Base-by-base conservation (phyloP, 2,888 invertebrate genomes). In the Drosophila mimica region DNA sequence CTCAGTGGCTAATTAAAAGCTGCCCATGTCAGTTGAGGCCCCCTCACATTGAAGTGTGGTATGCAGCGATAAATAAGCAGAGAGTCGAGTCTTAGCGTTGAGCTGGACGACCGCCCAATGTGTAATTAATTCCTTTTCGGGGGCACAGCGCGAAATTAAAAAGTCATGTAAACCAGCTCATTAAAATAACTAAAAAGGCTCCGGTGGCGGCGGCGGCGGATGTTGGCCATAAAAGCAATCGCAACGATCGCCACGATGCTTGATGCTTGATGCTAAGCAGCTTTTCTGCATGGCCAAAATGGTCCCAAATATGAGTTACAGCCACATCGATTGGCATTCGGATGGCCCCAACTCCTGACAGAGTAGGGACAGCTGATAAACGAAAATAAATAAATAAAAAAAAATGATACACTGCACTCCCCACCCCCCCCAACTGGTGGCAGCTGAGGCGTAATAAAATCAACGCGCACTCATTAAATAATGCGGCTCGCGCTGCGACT, bases 121-220 rank as follows among this genome's bases (percentile, higher is more conserved):
- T 87, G 91, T 92, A 93, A 93, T 93, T 92, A 93, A 93, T 93
- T 92, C 92, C 91, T 90, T 91, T 91, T 90, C 83, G 86, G 75
- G 75, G 75, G 86, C 91, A 88, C 89, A 79, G 84, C 88, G 89
- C 89, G 92, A 93, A 93, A 93, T 93, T 93, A 93, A 93, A 93
- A 93, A 93, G 92, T 92, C 92, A 91, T 93, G 93, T 93, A 92
- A 93, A 92, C 92, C 91, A 92, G 92, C 92, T 93, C 93, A 93
- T 93, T 93, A 93, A 93, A 93, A 93, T 93, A 91, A 90, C 91
- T 91, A 82, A 77, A 70, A 59, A 59, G 62, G 71, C 66, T 65
- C 49, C 60, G 25, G 54, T 57, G 61, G 76, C 81, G 79, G 89
- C 76, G 67, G 30, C 36, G 25, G 33, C 70, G 53, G 65, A 52